Conservation (phyloP, 2,797 vertebrate species). For the Euthynnus affinis region DNA sequence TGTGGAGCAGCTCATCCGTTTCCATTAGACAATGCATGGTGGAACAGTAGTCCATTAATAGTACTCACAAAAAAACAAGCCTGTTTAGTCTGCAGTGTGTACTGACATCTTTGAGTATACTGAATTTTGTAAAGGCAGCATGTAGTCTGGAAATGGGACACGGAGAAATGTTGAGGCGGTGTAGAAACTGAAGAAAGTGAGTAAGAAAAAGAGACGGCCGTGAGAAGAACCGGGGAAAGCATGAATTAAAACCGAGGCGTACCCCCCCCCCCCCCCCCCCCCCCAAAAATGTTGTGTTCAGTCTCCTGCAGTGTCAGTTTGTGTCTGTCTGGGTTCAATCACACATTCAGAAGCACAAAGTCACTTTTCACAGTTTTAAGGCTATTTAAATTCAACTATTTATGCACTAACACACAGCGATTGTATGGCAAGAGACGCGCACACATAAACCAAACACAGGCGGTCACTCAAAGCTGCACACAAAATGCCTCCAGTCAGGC, state of each 20-base stretch:
- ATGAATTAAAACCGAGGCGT: constrained; percentile 1
- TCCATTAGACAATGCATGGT: constrained; percentile 4
- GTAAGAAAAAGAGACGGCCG: neutral
- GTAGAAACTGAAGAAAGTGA: neutral
- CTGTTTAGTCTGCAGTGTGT: neutral
- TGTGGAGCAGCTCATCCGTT: neutral
- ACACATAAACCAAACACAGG: constrained; percentile 60
- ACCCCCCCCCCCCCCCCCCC: too few relatives aligned
- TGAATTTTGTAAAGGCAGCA: neutral
- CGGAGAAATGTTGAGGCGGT: neutral
- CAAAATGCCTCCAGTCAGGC: constrained; percentile 78
- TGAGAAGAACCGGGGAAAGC: neutral
- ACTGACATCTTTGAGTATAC: neutral
- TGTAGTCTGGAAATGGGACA: neutral
- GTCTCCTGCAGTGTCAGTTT: neutral
- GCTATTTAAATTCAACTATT: constrained; percentile 38
- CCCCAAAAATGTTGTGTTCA: neutral
- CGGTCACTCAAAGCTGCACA: constrained; percentile 67
- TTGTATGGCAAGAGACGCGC: constrained; percentile 33
- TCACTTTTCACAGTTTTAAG: constrained; percentile 49
- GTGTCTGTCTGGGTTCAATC: constrained; percentile 26
- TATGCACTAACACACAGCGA: constrained; percentile 49
- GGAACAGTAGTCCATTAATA: neutral
- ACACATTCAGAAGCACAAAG: constrained; percentile 43
- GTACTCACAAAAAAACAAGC: neutral